These are phyloP conservation scores for Rugalucina vietnamica DNA, from an alignment of 2,888 invertebrate genomes.

Conservation along the genomic window DNA sequence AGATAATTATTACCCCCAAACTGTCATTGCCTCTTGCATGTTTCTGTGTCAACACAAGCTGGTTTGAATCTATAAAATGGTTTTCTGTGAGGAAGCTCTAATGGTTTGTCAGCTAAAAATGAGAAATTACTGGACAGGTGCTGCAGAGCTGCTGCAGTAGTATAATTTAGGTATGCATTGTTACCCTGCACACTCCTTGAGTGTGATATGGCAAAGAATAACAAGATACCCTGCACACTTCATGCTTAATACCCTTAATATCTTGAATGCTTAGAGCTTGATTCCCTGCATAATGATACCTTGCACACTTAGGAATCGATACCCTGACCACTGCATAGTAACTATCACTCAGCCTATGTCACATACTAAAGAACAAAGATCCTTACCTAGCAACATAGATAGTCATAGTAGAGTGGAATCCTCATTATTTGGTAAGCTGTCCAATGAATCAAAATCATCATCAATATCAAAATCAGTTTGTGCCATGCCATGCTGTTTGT, in stretches of 20 bases:
- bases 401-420: slow-evolving; percentile 79
- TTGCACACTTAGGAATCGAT: neutral
- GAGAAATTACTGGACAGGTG: no score
- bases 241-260: neutral
- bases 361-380: neutral
- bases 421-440: slow-evolving; percentile 74
- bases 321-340: neutral
- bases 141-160: no score
- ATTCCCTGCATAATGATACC: neutral
- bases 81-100: no score
- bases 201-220: neutral
- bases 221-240: neutral
- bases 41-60: no score
- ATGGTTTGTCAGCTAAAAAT: no score
- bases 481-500: slow-evolving; percentile 77
- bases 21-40: no score
- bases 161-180: no score
- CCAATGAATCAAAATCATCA: slow-evolving; percentile 73
- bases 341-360: neutral
- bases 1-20: no score
- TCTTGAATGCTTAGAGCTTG: neutral
- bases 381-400: slow-evolving; percentile 52
- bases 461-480: slow-evolving; percentile 79
- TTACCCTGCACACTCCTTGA: no score
- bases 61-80: no score